Percentiles rank a stretch among this genome's conserved stretches.
Conservation (phyloP, 1,140 invertebrate species). For the Archegozetes longisetosus region DNA sequence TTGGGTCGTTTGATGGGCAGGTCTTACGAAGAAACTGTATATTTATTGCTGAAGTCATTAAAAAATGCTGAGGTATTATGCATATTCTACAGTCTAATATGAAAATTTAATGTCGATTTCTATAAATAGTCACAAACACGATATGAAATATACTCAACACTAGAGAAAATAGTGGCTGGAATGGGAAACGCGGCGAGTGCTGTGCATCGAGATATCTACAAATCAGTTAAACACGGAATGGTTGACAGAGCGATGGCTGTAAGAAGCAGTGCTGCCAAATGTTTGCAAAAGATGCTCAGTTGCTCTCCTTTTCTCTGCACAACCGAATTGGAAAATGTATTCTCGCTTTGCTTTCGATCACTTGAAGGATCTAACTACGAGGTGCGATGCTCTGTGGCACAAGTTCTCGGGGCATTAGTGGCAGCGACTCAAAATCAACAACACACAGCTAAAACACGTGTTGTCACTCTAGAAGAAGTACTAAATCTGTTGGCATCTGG, state of each 20-base stretch:
- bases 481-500: constrained; percentile 81
- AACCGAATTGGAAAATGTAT: constrained; percentile 70
- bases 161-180: constrained; percentile 77
- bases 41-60: constrained; percentile 73
- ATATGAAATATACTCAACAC: constrained; percentile 88
- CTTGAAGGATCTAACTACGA: constrained; percentile 91
- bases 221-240: constrained; percentile 62
- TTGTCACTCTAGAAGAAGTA: constrained; percentile 74
- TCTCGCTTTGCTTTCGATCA: constrained; percentile 71
- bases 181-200: constrained; percentile 71
- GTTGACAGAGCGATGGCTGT: constrained; percentile 81
- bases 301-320: constrained; percentile 74
- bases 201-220: constrained; percentile 82
- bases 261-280: constrained; percentile 67
- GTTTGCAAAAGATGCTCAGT: constrained; percentile 72
- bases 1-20: constrained; percentile 94
- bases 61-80: constrained; percentile 61
- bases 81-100: background rate
- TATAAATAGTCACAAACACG: constrained; percentile 77
- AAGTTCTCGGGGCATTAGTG: constrained; percentile 59
- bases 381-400: constrained; percentile 75
- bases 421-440: constrained; percentile 52
- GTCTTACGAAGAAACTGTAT: constrained; percentile 93
- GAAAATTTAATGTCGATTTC: constrained; percentile 17
- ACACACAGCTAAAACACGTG: constrained; percentile 25